phyloP scores from a whole-genome alignment of 2,888 invertebrate genomes.

The Siphonodentalium dalli region DNA sequence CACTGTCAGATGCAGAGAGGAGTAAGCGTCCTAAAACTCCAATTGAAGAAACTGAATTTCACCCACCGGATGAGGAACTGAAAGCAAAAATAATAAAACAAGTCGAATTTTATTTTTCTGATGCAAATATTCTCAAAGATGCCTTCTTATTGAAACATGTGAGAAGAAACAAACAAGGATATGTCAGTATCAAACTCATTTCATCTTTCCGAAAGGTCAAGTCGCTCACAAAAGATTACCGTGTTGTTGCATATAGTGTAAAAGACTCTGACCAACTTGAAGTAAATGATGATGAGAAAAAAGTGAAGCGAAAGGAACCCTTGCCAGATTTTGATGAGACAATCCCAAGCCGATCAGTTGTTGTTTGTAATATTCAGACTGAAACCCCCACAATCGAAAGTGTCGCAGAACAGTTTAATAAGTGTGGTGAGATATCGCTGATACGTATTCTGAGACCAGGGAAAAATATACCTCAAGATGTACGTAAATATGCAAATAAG shows the following conservation, averaged over 20 bases:
- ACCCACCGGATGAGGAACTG: slow-evolving; percentile 55
- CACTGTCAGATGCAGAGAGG: no score
- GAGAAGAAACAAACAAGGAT: slow-evolving; percentile 92
- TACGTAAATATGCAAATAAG: slow-evolving; percentile 87
- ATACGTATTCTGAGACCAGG: slow-evolving; percentile 88
- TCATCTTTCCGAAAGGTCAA: slow-evolving; percentile 95
- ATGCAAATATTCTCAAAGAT: slow-evolving; percentile 93
- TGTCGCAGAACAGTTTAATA: slow-evolving; percentile 87
- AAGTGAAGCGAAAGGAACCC: slow-evolving; percentile 83
- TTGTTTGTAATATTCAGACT: slow-evolving; percentile 84
- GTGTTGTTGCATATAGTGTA: slow-evolving; percentile 87
- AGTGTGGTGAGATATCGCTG: slow-evolving; percentile 88
- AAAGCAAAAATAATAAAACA: slow-evolving; percentile 56
- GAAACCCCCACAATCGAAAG: slow-evolving; percentile 87
- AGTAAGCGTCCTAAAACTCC: slow-evolving; percentile 26
- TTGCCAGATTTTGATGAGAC: slow-evolving; percentile 91
- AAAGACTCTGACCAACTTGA: slow-evolving; percentile 80
- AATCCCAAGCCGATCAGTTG: slow-evolving; percentile 88
- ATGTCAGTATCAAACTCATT: slow-evolving; percentile 90
- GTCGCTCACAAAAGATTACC: slow-evolving; percentile 91
- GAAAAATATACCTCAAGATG: slow-evolving; percentile 88
- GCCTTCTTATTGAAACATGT: slow-evolving; percentile 95
- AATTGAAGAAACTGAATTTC: slow-evolving; percentile 40
- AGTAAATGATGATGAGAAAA: slow-evolving; percentile 89
- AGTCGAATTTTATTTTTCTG: slow-evolving; percentile 95